These are phyloP conservation scores for Solenopsis invicta DNA, from an alignment of 1,140 invertebrate genomes.

Conservation along the genomic window DNA sequence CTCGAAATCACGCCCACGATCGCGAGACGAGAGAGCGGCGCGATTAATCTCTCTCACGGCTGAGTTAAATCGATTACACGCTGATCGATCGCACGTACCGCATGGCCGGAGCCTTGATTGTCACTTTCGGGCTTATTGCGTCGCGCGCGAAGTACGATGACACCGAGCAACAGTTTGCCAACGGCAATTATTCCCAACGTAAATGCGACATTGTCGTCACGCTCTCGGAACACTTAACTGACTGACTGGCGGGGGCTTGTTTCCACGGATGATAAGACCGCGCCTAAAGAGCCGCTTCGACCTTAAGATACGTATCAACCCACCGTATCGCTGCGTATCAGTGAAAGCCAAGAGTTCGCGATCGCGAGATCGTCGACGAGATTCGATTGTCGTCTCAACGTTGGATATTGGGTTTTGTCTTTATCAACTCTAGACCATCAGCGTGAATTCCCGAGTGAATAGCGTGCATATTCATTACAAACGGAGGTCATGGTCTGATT, in stretches of 20 bases:
- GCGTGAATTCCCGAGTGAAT: background rate
- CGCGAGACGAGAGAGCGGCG: background rate
- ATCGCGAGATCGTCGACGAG: conserved; percentile 26
- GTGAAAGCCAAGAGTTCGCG: background rate
- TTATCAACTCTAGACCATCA: background rate
- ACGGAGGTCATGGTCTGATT: background rate
- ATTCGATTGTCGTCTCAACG: background rate
- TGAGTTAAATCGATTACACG: conserved; percentile 17
- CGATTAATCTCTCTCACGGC: conserved; percentile 18
- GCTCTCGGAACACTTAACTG: conserved; percentile 52
- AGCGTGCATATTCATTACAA: background rate
- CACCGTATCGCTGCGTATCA: conserved; percentile 24
- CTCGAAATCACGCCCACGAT: background rate
- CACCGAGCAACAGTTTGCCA: background rate
- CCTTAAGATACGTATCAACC: conserved; percentile 54
- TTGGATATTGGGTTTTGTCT: background rate
- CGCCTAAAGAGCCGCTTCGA: conserved; percentile 41
- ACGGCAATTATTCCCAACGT: conserved; percentile 48
- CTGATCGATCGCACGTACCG: background rate
- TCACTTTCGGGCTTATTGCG: conserved; percentile 40
- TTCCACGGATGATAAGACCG: conserved; percentile 48
- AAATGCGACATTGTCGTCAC: conserved; percentile 62
- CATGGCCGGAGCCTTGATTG: background rate
- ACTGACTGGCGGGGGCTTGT: conserved; percentile 51
- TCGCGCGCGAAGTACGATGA: conserved; percentile 38